Conservation (phyloP, 2,113 vertebrate species). For the Coregonus clupeaformis region DNA sequence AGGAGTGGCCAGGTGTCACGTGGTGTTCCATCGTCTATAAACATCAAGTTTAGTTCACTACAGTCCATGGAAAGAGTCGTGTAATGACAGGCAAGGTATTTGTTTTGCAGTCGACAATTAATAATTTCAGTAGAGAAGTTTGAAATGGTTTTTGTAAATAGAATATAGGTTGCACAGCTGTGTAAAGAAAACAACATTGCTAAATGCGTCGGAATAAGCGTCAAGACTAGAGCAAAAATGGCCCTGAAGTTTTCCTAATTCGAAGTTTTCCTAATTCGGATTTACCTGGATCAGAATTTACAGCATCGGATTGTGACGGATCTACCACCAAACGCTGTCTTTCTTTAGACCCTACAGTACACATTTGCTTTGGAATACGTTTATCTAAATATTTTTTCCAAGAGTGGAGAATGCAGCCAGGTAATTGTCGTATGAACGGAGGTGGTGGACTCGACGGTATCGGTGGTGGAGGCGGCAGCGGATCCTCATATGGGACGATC, state of each 20-base stretch:
- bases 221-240: conserved; percentile 11
- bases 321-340: background rate
- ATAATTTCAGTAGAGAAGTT: background rate
- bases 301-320: too few species aligned
- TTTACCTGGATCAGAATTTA: background rate
- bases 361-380: background rate
- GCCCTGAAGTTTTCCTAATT: conserved; percentile 27
- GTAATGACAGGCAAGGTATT: background rate
- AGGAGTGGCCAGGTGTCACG: conserved; percentile 46
- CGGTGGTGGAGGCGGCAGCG: conserved; percentile 38
- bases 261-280: conserved; percentile 22
- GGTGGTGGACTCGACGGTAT: conserved; percentile 27
- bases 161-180: background rate
- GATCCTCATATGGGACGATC: conserved; percentile 65
- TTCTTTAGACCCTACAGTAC: background rate
- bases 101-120: background rate
- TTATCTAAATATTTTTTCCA: too few species aligned
- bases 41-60: conserved; percentile 29
- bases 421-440: conserved; percentile 75
- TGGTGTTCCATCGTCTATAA: conserved; percentile 56
- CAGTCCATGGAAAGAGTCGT: background rate
- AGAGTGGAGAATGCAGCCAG: conserved; percentile 70
- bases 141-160: background rate
- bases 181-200: background rate
- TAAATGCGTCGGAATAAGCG: background rate